Conservation (phyloP, 2,797 vertebrate genomes). For the Novumbra hubbsi region DNA sequence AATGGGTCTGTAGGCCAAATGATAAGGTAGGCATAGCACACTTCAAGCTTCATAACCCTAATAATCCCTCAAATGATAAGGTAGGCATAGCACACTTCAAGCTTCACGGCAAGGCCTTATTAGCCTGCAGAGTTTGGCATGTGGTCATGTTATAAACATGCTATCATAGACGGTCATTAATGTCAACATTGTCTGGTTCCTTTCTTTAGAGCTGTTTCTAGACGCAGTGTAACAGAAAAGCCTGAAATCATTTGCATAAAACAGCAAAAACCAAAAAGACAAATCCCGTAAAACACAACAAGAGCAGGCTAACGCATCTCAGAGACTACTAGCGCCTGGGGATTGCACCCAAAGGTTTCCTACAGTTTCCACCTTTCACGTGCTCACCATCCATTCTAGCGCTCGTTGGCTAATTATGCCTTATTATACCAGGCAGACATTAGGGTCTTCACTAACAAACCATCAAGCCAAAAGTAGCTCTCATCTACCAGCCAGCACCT, state of each 20-base stretch:
- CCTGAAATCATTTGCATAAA: neutral
- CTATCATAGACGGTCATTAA: neutral
- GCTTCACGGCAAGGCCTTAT: neutral
- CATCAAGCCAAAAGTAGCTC: slow-evolving; percentile 37
- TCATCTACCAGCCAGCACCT: slow-evolving; percentile 54
- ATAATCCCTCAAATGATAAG: too few species aligned
- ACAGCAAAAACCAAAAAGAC: neutral
- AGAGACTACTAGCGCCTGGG: neutral
- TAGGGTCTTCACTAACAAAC: slow-evolving; percentile 24
- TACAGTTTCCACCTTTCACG: neutral
- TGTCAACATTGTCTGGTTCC: neutral
- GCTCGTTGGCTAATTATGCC: slow-evolving; percentile 1
- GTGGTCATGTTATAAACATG: neutral
- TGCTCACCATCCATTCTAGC: neutral
- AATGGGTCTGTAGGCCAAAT: neutral
- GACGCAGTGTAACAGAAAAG: neutral
- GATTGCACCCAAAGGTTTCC: neutral
- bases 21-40: neutral
- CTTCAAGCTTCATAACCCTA: neutral
- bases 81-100: neutral
- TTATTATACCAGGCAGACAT: neutral
- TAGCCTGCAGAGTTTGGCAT: neutral
- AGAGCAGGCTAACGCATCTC: neutral
- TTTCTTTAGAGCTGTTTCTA: neutral
- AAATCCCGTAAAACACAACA: neutral